Percentiles rank a stretch among this genome's conserved stretches.
Evolutionary conservation across 2,888 invertebrate species (phyloP).

Genomic region (Lampropteryx suffumata): DNA sequence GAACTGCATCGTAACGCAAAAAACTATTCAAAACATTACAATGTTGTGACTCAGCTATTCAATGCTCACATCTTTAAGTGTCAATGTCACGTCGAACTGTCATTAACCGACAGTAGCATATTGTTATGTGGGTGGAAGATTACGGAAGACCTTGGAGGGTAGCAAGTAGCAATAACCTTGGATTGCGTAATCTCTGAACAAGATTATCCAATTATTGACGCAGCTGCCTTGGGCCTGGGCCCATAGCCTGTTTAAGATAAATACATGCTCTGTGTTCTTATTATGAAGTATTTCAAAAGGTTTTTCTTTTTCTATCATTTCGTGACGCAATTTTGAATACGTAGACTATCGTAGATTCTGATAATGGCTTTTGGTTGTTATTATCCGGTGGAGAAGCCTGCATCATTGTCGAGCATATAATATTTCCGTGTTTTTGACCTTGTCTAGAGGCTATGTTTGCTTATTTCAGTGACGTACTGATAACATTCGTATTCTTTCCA

Average conservation of each 20-base stretch:
- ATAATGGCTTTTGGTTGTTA: constrained; percentile 11
- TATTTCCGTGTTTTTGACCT: constrained; percentile 19
- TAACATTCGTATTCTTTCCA: constrained; percentile 16
- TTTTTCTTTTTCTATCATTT: constrained; percentile 8
- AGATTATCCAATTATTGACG: constrained; percentile 35
- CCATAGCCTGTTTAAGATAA: constrained; percentile 23
- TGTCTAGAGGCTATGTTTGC: constrained; percentile 15
- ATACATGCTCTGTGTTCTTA: constrained; percentile 13
- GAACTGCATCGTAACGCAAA: constrained; percentile 25
- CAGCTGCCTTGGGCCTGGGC: constrained; percentile 22
- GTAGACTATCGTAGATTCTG: not conserved
- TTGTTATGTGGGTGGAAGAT: constrained; percentile 23
- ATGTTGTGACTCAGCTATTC: constrained; percentile 32
- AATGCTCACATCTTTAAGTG: constrained; percentile 28
- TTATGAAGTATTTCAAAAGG: constrained; percentile 11
- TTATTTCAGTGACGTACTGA: constrained; percentile 18
- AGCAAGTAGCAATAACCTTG: constrained; percentile 29
- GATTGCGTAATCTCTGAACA: constrained; percentile 29
- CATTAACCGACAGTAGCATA: constrained; percentile 3
- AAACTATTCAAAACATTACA: constrained; percentile 14
- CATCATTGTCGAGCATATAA: constrained; percentile 8
- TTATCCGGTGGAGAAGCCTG: constrained; percentile 4
- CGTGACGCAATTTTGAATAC: constrained; percentile 12
- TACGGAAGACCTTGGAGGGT: constrained; percentile 32
- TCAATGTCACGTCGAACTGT: constrained; percentile 35